Base-by-base conservation (phyloP, 2,888 invertebrate genomes). In the Galerucella calmariensis region DNA sequence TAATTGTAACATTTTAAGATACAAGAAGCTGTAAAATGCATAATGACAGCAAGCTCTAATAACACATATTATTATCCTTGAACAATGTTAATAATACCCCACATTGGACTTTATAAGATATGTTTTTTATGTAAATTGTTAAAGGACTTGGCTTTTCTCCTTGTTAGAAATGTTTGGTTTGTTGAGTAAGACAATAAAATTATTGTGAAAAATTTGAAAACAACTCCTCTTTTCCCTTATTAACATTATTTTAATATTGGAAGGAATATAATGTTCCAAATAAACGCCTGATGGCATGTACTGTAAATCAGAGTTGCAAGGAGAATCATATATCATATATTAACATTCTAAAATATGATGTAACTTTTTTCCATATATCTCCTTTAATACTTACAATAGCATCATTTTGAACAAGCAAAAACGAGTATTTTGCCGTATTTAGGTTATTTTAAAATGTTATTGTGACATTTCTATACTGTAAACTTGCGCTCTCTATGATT, bases 151-250 rank as follows among this genome's bases (percentile, higher is more conserved):
- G 41, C 16, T 67, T 53, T 61, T 67, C 35, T 67, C 53, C 66
- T 51, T 51, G n/a, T 67, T 53, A 53, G 35, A 67, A 67, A 53
- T 53, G 53, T 67, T 67, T 53, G 63, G 46, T 69, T 69, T 69
- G 27, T 69, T 63, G 44, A 48, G 63, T 69, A 69, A 69, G 70
- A 70, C 70, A 70, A 70, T 70, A 70, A 70, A 59, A 16, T 66
- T 20, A 24, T 59, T 69, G 69, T 70, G 63, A 63, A 70, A 65
- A 63, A 70, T 63, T 69, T 63, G 44, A 63, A 53, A 62, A 69
- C 61, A 69, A 69, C 70, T 53, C 51, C 14, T 53, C 53, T 53
- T 9, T 48, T 69, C 61, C 24, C 12, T 59, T 63, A 48, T 44
- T 46, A 44, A 61, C 27, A n/a, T 70, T 14, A 53, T 70, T 51